Percentiles rank a stretch among this genome's conserved stretches.
Conservation (phyloP, 2,888 invertebrate species). For the Limnephilus lunatus region DNA sequence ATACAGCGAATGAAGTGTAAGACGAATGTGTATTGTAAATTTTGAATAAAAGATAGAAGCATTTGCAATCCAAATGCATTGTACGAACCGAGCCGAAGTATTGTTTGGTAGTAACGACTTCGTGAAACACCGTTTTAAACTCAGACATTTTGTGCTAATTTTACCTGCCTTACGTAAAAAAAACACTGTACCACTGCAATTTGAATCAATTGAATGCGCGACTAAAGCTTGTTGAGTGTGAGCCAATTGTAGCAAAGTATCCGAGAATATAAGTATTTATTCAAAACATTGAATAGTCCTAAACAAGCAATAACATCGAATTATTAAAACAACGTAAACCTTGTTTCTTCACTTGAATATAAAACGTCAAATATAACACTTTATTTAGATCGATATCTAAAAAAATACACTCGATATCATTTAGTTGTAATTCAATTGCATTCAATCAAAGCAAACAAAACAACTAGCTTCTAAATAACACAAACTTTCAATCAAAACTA, state of each 20-base stretch:
- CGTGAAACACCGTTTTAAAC: slow-evolving; percentile 38
- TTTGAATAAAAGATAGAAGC: background rate
- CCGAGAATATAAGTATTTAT: background rate
- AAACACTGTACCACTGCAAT: background rate
- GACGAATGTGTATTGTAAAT: background rate
- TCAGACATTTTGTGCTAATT: slow-evolving; percentile 27
- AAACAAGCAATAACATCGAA: background rate
- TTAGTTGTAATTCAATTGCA: background rate
- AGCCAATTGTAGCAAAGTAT: background rate
- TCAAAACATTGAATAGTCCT: background rate
- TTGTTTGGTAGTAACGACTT: slow-evolving; percentile 43
- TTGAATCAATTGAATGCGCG: background rate
- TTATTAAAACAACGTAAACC: background rate
- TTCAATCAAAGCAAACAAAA: background rate
- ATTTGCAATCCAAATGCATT: slow-evolving; percentile 17
- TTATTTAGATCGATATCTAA: background rate
- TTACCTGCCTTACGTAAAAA: background rate
- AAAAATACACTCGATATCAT: background rate
- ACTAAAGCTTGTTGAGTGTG: background rate
- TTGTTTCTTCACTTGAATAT: background rate
- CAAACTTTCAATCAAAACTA: no score
- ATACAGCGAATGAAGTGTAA: background rate
- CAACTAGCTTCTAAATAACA: background rate
- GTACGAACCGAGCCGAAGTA: slow-evolving; percentile 51
- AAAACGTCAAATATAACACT: slow-evolving; percentile 10